Base-by-base conservation (phyloP, 2,888 invertebrate species). In the Dasysyrphus albostriatus region DNA sequence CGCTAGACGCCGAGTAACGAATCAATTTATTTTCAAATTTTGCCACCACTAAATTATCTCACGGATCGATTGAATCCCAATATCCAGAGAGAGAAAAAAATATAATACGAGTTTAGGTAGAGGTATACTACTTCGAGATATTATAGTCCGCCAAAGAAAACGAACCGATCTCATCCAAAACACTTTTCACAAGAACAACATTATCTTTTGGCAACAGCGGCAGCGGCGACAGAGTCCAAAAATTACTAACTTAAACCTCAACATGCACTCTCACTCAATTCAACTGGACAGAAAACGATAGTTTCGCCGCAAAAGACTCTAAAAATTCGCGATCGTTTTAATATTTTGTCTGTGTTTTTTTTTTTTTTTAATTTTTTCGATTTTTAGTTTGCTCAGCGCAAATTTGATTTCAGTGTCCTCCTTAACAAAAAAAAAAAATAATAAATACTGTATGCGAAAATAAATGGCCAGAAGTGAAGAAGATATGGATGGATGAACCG, bases 51-150 rank as follows among this genome's bases (percentile, higher is more conserved):
- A 67, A 83, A 19, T 70, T 63, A 69, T 77, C 73, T 65, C 59
- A 78, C 69, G 51, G 73, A 85, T 85, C 69, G 78, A 87, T 78
- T 49, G 70, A 49, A 87, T 87, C 59, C 77, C 82, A 78, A 82
- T 78, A 85, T 29, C 73, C 47, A 69, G 7, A 24, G 24, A 5
- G 19, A 37, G 24, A 39, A 44, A 32, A 65, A 47, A 19, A 32
- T 32, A 44, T 2, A 44, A 37, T 12, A 42, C 14, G 37, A 24
- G 24, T 44, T n/a, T 58, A 54, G 16, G 24, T 4, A 3, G 32
- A 32, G 67, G 49, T 67, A 67, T 67, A 9, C 37, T 3, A 14
- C 51, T 67, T 49, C 34, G 16, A 65, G 65, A 65, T 42, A 12
- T 47, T 44, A 67, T 14, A 67, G 32, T 49, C 67, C 67, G 37